Percentiles rank a stretch among this genome's conserved stretches.
Conservation (phyloP, 2,113 vertebrate species). For the Heterotilapia buettikoferi region DNA sequence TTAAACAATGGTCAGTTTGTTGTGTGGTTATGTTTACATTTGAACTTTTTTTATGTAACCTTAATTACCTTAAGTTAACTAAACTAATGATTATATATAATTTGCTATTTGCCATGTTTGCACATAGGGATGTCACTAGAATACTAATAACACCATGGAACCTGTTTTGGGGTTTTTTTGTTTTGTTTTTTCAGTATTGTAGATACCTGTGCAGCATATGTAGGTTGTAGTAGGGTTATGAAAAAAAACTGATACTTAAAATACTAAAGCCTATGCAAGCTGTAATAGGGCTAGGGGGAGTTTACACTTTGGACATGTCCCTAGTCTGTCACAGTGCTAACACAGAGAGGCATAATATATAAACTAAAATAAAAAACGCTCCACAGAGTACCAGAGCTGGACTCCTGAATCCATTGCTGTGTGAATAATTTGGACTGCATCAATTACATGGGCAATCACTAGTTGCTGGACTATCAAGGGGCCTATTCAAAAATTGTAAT, state of each 20-base stretch:
- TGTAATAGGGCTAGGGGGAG: accelerated
- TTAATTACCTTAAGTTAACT: background rate
- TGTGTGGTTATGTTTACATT: background rate
- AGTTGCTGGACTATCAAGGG: background rate
- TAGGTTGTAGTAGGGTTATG: accelerated
- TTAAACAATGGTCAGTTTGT: background rate
- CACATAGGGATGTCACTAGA: background rate
- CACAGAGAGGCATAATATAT: background rate
- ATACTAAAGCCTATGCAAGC: background rate
- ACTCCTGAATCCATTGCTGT: background rate
- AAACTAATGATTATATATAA: background rate
- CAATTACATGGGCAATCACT: background rate
- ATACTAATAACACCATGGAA: background rate
- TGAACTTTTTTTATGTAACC: background rate
- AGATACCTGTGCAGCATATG: background rate
- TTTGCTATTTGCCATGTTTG: background rate
- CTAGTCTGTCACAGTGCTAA: background rate
- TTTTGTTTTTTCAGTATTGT: background rate
- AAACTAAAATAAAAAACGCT: background rate
- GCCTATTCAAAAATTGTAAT: background rate
- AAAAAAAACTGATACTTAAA: background rate
- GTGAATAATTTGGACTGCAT: background rate
- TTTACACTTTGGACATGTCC: background rate
- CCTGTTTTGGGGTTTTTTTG: accelerated
- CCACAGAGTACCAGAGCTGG: accelerated